Percentiles rank a stretch among this genome's conserved stretches.
phyloP scores from a whole-genome alignment of 2,797 vertebrate genomes.

The Enteromius argenteus region DNA sequence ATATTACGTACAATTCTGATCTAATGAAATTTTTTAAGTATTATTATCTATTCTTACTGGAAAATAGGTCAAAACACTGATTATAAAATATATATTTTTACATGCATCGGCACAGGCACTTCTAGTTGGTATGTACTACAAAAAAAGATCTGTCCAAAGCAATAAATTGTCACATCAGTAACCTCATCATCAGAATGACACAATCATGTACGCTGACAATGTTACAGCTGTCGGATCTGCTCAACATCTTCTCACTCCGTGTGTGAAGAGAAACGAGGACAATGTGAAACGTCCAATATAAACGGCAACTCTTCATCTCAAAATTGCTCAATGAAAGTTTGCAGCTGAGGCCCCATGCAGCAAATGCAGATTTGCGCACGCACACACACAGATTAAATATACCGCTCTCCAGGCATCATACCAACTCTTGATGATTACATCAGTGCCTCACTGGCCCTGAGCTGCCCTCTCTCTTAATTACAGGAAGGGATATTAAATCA shows the following conservation, averaged over 20 bases:
- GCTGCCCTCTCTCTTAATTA: slow-evolving; percentile 54
- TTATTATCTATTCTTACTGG: not conserved
- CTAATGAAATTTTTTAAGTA: not conserved
- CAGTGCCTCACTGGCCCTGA: slow-evolving; percentile 32
- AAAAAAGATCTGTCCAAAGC: not conserved
- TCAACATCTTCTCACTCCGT: not conserved
- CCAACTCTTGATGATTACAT: slow-evolving; percentile 42
- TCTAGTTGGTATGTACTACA: not conserved
- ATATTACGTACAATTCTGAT: not conserved
- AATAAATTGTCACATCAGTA: slow-evolving; percentile 16
- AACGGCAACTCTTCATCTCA: not conserved
- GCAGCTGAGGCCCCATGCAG: slow-evolving; percentile 5
- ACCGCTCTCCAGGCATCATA: slow-evolving; percentile 36
- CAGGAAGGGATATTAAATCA: slow-evolving; percentile 54
- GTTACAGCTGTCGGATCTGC: not conserved
- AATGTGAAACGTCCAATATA: not conserved
- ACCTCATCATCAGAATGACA: slow-evolving; percentile 9
- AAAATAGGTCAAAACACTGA: not conserved
- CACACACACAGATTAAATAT: slow-evolving; percentile 34
- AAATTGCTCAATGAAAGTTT: slow-evolving; percentile 4
- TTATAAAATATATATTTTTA: not conserved
- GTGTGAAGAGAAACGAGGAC: slow-evolving; percentile 7
- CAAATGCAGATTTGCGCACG: not conserved
- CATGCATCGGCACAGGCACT: not conserved
- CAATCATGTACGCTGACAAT: not conserved